phyloP scores from a whole-genome alignment of 2,797 vertebrate genomes.

The Typhlichthys subterraneus region DNA sequence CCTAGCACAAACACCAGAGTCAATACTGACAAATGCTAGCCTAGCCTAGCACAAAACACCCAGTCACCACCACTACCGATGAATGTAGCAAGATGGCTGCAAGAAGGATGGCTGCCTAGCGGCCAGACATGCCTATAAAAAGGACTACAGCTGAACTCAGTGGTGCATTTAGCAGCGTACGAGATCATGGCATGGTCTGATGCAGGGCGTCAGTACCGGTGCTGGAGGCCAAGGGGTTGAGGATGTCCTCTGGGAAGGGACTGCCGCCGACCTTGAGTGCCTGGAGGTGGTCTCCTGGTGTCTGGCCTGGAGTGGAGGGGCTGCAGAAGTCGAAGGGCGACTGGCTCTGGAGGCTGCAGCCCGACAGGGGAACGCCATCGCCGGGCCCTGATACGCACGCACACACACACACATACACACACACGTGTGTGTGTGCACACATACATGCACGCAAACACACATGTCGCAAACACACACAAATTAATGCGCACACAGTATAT shows the following conservation, averaged over 20 bases:
- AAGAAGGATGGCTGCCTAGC: too few relatives aligned
- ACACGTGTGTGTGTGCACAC: too few relatives aligned
- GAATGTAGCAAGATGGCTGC: too few relatives aligned
- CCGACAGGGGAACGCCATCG: conserved; percentile 62
- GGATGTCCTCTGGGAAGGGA: conserved; percentile 73
- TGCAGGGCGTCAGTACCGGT: conserved; percentile 64
- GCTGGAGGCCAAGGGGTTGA: conserved; percentile 76
- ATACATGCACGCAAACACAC: neutral
- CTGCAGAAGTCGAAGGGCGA: conserved; percentile 83
- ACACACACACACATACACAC: conserved; percentile 1
- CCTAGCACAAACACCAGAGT: too few relatives aligned
- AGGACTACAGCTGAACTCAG: neutral
- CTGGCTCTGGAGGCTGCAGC: conserved; percentile 76
- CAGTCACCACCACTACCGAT: too few relatives aligned
- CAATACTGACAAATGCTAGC: too few relatives aligned
- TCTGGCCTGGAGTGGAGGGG: conserved; percentile 76
- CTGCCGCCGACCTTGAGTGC: conserved; percentile 76
- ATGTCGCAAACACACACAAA: neutral
- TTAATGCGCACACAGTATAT: too few relatives aligned
- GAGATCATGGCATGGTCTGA: neutral
- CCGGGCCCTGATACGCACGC: conserved; percentile 44
- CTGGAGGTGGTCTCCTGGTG: conserved; percentile 75
- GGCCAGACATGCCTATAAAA: too few relatives aligned
- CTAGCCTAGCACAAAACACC: too few relatives aligned
- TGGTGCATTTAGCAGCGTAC: neutral